These are phyloP conservation scores for Slavum lentiscoides DNA, from an alignment of 2,888 invertebrate genomes.

Conservation along the genomic window DNA sequence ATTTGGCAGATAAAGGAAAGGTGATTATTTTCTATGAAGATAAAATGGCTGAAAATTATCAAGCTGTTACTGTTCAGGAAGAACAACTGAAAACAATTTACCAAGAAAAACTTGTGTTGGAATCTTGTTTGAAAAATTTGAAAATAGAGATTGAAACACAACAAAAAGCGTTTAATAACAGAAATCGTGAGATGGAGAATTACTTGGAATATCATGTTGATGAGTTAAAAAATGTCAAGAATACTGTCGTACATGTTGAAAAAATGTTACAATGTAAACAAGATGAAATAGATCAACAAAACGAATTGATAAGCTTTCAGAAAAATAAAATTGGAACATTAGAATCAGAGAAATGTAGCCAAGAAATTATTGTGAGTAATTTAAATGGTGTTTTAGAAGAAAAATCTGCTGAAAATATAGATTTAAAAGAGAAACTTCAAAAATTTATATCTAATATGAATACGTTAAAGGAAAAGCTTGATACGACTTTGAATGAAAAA, in stretches of 20 bases:
- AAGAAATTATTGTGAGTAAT: conserved; percentile 12
- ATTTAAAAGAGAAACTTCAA: not conserved
- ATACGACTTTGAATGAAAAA: not conserved
- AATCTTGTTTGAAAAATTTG: conserved; percentile 7
- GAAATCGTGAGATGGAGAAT: conserved; percentile 35
- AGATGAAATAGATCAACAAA: conserved; percentile 28
- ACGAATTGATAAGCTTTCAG: conserved; percentile 1
- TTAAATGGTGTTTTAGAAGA: not conserved
- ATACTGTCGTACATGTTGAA: conserved; percentile 8
- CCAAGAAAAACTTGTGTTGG: conserved; percentile 25
- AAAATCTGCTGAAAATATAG: conserved; percentile 19
- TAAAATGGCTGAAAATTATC: conserved; percentile 31
- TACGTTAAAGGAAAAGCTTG: conserved; percentile 14
- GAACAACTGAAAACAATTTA: conserved; percentile 19
- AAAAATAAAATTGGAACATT: conserved; percentile 30
- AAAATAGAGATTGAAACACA: conserved; percentile 29
- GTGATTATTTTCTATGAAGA: conserved; percentile 26
- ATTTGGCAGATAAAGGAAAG: conserved; percentile 11
- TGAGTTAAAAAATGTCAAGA: conserved; percentile 22
- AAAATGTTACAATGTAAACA: conserved; percentile 25
- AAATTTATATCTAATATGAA: conserved; percentile 1
- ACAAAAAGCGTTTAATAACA: conserved; percentile 16
- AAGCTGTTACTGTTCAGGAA: conserved; percentile 9
- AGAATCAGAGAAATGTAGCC: conserved; percentile 14
- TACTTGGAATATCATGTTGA: conserved; percentile 35